These are phyloP conservation scores for Ochropleura leucogaster DNA, from an alignment of 2,888 invertebrate genomes.

Conservation along the genomic window DNA sequence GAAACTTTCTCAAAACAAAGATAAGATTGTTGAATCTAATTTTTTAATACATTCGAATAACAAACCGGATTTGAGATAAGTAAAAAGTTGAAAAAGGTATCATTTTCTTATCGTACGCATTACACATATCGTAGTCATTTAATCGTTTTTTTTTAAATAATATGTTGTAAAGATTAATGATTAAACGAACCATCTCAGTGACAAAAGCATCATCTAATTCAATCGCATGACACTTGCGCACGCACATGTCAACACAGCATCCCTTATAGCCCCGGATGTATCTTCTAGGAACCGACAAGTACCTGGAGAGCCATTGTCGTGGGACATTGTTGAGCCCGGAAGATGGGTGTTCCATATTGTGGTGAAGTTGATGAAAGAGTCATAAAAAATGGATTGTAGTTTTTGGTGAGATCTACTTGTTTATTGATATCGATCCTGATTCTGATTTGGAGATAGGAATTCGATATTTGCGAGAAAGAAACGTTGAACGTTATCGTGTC, in stretches of 20 bases:
- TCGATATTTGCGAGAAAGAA: slow-evolving; percentile 26
- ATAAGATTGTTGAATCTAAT: background rate
- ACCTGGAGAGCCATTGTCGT: slow-evolving; percentile 57
- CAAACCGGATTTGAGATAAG: background rate
- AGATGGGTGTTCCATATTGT: slow-evolving; percentile 35
- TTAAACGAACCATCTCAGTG: slow-evolving; percentile 7
- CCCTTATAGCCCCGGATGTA: slow-evolving; percentile 69
- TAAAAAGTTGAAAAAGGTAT: background rate
- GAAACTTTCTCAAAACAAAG: slow-evolving; percentile 7
- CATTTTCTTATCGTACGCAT: background rate
- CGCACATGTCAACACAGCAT: slow-evolving; percentile 66
- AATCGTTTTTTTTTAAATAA: too few relatives aligned
- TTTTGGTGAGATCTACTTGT: slow-evolving; percentile 14
- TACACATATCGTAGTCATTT: background rate
- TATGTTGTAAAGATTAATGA: background rate
- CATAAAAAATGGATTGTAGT: slow-evolving; percentile 18
- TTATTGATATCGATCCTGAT: slow-evolving; percentile 2
- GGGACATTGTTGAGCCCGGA: slow-evolving; percentile 53
- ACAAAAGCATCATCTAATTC: slow-evolving; percentile 36
- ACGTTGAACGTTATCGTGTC: slow-evolving; percentile 1
- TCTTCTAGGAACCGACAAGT: slow-evolving; percentile 60
- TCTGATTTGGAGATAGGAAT: slow-evolving; percentile 8
- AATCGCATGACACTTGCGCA: slow-evolving; percentile 47
- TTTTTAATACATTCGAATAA: background rate
- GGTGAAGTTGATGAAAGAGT: slow-evolving; percentile 18